Conservation (phyloP, 2,888 invertebrate genomes). For the Drosophila percnosoma region DNA sequence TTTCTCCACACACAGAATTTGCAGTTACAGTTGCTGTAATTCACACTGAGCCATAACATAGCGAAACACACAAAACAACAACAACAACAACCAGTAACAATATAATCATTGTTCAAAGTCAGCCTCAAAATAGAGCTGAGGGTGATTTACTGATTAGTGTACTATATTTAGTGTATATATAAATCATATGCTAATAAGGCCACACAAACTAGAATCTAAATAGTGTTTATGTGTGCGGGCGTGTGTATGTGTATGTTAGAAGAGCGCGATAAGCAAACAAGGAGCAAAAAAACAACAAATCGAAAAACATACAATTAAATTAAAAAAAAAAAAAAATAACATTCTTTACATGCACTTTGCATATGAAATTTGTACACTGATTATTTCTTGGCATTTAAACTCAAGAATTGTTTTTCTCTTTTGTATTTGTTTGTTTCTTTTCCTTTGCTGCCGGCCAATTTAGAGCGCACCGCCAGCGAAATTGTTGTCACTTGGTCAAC, state of each 20-base stretch:
- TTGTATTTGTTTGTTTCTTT: slow-evolving; percentile 46
- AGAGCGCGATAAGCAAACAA: slow-evolving; percentile 32
- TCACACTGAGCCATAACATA: slow-evolving; percentile 14
- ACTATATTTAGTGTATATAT: slow-evolving; percentile 10
- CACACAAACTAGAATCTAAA: slow-evolving; percentile 19
- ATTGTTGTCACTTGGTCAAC: slow-evolving; percentile 95
- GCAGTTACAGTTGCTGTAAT: slow-evolving; percentile 31
- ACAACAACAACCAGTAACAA: slow-evolving; percentile 14
- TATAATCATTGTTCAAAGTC: slow-evolving; percentile 5
- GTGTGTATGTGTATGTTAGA: slow-evolving; percentile 4
- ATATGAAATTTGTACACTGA: slow-evolving; percentile 12
- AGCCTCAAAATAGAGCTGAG: slow-evolving; percentile 18
- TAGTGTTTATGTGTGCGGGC: background rate
- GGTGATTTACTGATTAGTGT: slow-evolving; percentile 34
- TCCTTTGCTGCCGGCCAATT: slow-evolving; percentile 3
- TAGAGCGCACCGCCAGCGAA: slow-evolving; percentile 87
- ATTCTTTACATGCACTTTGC: background rate
- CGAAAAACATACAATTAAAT: slow-evolving; percentile 21
- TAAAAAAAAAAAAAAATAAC: background rate
- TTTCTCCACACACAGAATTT: background rate
- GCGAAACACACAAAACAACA: background rate
- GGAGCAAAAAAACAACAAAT: slow-evolving; percentile 32
- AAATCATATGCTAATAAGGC: slow-evolving; percentile 23
- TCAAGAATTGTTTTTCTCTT: slow-evolving; percentile 43
- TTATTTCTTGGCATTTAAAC: slow-evolving; percentile 14